Base-by-base conservation (phyloP, 2,888 invertebrate species). In the Timema podura region DNA sequence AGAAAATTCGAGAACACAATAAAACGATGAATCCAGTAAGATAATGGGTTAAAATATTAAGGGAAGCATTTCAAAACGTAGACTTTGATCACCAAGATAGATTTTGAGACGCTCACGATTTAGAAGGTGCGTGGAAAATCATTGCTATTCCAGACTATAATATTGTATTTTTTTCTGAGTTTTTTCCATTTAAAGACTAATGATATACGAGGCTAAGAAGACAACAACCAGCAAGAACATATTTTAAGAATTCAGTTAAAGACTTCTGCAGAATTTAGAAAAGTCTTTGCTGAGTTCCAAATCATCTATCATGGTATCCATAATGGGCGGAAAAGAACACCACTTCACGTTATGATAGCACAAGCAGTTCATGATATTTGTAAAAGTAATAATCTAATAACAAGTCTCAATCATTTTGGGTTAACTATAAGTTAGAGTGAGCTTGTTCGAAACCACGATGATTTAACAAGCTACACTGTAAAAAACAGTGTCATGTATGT, bases 251-350 rank as follows among this genome's bases (percentile, higher is more conserved):
- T 57, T n/a, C 5, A n/a, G 57, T 57, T 30, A 16, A 30, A 57
- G 30, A n/a, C 57, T 30, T 57, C 15, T 57, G n/a, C 15, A 8
- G 5, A 1, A n/a, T 15, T 57, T 16, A 57, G 30, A 30, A 57
- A 57, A 57, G 57, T 57, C 7, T 57, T 57, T 16, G 57, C 15
- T 9, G 16, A 5, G 57, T n/a, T 57, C 15, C 57, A 57, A 57
- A 57, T n/a, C 10, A 57, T 57, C 8, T 57, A 57, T 57, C 6
- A 57, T 57, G 57, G 30, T 30, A 57, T 57, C 57, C 57, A 57
- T n/a, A n/a, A 57, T 57, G 57, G n/a, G 13, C 13, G 15, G 16
- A 57, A 57, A 30, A 57, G 57, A 57, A 57, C n/a, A 1, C 57
- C 57, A 9, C 57, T 57, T 0, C 9, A 57, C 13, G n/a, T 11